phyloP scores from a whole-genome alignment of 2,888 invertebrate species.

The Eumerus sabulonum region DNA sequence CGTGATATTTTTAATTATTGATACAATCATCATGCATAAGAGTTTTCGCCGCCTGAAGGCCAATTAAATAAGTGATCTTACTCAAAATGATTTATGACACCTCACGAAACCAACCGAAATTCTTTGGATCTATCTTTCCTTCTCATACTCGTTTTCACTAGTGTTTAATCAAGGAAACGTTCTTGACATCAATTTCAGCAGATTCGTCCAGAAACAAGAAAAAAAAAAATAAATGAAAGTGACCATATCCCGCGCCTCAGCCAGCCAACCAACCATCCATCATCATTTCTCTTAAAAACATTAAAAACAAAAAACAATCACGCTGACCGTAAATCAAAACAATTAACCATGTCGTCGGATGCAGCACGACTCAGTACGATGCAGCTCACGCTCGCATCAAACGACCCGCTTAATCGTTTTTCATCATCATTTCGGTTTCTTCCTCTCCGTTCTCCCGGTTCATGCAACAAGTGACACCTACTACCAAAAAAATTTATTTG shows the following conservation, averaged over 20 bases:
- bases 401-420: slow-evolving; percentile 5
- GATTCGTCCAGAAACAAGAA: background rate
- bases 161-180: too few relatives aligned
- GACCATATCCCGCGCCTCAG: slow-evolving; percentile 25
- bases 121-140: too few relatives aligned
- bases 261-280: slow-evolving; percentile 37
- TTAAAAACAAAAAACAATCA: slow-evolving; percentile 20
- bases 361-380: slow-evolving; percentile 23
- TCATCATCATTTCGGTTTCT: background rate
- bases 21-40: too few relatives aligned
- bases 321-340: slow-evolving; percentile 51
- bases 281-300: slow-evolving; percentile 21
- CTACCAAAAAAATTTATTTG: slow-evolving; percentile 18
- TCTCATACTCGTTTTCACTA: too few relatives aligned
- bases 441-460: slow-evolving; percentile 18
- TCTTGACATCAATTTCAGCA: background rate
- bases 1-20: too few relatives aligned
- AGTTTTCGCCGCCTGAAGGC: too few relatives aligned
- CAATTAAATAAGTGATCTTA: too few relatives aligned
- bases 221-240: slow-evolving; percentile 54
- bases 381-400: slow-evolving; percentile 28
- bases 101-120: too few relatives aligned
- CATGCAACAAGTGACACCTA: slow-evolving; percentile 36
- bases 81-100: too few relatives aligned
- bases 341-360: slow-evolving; percentile 54